Evolutionary conservation across 2,888 invertebrate species (phyloP), one percentile per base, ranked within the genome.

Genomic region (Arctia plantaginis): DNA sequence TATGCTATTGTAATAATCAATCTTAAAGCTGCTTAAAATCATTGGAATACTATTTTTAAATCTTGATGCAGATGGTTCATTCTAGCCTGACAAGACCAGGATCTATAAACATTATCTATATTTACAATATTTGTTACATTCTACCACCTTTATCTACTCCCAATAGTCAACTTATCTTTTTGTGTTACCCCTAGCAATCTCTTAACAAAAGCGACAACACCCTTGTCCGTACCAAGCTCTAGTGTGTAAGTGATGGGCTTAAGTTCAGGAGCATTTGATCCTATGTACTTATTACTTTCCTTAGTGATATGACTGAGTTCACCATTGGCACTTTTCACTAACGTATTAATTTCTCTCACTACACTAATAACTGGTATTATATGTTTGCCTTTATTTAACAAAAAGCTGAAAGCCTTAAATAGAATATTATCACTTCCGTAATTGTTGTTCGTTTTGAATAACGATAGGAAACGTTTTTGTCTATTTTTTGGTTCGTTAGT

Each of bases 211-310:
- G 88, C 86, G 15, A 85, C 77, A 0, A 86, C 77, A 39, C 80
- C 89, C 3, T 87, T 87, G 20, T 92, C 92, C 15, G 85, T 87
- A 0, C 91, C 92, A 23, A 93, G 74, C 70, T 93, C 93, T 68
- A 95, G 77, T 18, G 84, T 90, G 71, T 93, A 93, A 0, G 88
- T 82, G 0, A 88, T 74, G 0, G 92, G 89, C 0, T 87, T 79
- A 0, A 86, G 62, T 0, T 78, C 70, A 0, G 89, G 87, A 0
- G 92, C 89, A 1, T 81, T 80, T 0, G 89, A 82, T 0, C 94
- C 94, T 41, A 93, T 87, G 66, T 90, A 94, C 35, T 91, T 92
- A 35, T 93, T 93, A 3, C 85, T 87, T 79, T 94, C 94, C 66
- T 87, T 92, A 0, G 88, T 85, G 0, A 85, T 73, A 66, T 95